A percentile compares a stretch with the other conserved stretches of the same genome.
phyloP scores from a whole-genome alignment of 2,113 vertebrate species.

The Salvelinus alpinus region DNA sequence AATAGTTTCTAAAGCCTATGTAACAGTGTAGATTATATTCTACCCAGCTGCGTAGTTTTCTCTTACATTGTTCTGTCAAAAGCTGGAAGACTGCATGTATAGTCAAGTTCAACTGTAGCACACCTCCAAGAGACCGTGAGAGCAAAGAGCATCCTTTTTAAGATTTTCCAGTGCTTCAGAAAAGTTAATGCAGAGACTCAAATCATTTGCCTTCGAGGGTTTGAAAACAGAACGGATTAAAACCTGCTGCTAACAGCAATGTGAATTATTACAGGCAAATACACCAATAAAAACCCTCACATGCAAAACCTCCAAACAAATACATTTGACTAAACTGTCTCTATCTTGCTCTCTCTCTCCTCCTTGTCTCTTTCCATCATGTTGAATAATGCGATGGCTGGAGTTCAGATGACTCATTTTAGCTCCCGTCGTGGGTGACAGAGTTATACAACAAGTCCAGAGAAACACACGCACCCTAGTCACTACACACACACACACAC shows the following conservation, averaged over 20 bases:
- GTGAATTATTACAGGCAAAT: conserved; percentile 60
- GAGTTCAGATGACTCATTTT: conserved; percentile 7
- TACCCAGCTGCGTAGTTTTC: too few species aligned
- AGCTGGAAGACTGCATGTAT: too few species aligned
- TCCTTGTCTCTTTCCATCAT: not conserved
- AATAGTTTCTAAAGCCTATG: too few species aligned
- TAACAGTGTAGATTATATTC: too few species aligned
- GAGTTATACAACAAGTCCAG: conserved; percentile 34
- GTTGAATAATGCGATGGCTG: not conserved
- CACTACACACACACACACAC: conserved; percentile 4
- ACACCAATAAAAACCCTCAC: conserved; percentile 60
- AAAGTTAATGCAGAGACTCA: not conserved
- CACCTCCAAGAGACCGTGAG: too few species aligned
- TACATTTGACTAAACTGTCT: not conserved
- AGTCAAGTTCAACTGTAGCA: too few species aligned
- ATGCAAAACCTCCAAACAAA: not conserved
- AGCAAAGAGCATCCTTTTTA: conserved; percentile 37
- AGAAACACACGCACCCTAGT: not conserved
- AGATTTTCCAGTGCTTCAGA: conserved; percentile 36
- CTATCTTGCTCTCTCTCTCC: not conserved
- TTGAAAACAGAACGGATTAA: conserved; percentile 59
- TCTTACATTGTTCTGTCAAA: too few species aligned
- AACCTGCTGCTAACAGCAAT: conserved; percentile 57
- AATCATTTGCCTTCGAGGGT: not conserved
- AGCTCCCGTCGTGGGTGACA: conserved; percentile 12